Percentiles rank a stretch among this genome's conserved stretches.
Conservation (phyloP, 2,888 invertebrate genomes). For the Tuta absoluta region DNA sequence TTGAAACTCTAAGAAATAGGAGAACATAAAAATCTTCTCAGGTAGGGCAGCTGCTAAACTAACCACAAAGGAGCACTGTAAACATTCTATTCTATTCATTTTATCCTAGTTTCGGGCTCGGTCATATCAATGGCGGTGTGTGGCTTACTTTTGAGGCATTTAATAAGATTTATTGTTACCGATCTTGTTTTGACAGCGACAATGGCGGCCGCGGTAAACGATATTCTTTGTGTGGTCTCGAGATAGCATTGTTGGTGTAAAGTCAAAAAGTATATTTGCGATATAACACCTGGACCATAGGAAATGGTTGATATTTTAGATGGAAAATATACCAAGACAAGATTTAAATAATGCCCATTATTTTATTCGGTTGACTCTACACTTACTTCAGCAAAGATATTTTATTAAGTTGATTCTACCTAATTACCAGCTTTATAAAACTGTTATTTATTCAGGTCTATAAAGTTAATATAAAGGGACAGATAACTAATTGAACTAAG, state of each 20-base stretch:
- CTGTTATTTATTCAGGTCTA: too few relatives aligned
- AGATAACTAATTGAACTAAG: too few relatives aligned
- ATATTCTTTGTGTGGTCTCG: slow-evolving; percentile 73
- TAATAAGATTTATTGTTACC: slow-evolving; percentile 82
- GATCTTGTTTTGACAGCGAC: slow-evolving; percentile 80
- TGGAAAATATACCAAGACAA: too few relatives aligned
- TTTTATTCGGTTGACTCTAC: too few relatives aligned
- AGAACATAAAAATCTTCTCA: neutral
- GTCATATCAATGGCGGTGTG: slow-evolving; percentile 69
- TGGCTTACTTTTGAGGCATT: slow-evolving; percentile 58
- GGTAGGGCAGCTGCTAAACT: slow-evolving; percentile 60
- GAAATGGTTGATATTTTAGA: slow-evolving; percentile 28
- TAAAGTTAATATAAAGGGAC: too few relatives aligned
- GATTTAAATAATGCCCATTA: too few relatives aligned
- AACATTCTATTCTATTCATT: slow-evolving; percentile 70
- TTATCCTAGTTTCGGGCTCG: slow-evolving; percentile 42
- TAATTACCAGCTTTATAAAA: too few relatives aligned
- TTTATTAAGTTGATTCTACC: too few relatives aligned
- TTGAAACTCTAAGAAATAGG: neutral
- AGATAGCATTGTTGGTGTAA: slow-evolving; percentile 53
- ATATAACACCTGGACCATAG: slow-evolving; percentile 60
- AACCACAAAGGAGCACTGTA: slow-evolving; percentile 64
- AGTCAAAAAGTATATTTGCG: slow-evolving; percentile 66
- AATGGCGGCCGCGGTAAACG: slow-evolving; percentile 69
- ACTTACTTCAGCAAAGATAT: too few relatives aligned